Conservation (phyloP, 2,797 vertebrate species). For the Ptychobarbus kaznakovi region DNA sequence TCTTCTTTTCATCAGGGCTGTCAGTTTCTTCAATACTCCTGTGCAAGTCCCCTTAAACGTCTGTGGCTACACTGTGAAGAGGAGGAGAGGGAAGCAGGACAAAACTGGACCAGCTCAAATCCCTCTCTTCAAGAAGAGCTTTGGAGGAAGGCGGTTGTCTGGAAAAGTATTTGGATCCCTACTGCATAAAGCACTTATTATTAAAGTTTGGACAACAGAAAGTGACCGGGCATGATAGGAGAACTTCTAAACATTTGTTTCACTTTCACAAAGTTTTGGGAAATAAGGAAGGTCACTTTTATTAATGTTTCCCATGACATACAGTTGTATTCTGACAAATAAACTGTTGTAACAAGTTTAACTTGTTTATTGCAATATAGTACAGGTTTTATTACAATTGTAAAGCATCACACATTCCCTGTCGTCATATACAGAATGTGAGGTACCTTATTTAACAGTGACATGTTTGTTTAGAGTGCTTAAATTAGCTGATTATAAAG, state of each 20-base stretch:
- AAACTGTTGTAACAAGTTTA: background rate
- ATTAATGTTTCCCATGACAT: background rate
- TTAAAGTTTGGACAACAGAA: background rate
- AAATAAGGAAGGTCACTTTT: slow-evolving; percentile 14
- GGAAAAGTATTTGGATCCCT: slow-evolving; percentile 84
- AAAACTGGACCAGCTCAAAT: slow-evolving; percentile 66
- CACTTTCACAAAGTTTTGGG: background rate
- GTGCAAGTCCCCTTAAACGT: slow-evolving; percentile 75
- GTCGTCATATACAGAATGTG: background rate
- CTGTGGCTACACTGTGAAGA: slow-evolving; percentile 69
- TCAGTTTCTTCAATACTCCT: slow-evolving; percentile 79
- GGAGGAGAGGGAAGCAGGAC: slow-evolving; percentile 41
- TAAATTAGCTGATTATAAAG: background rate
- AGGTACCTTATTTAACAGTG: background rate
- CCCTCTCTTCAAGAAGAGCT: slow-evolving; percentile 72
- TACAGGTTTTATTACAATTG: background rate
- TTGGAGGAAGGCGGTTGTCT: slow-evolving; percentile 78
- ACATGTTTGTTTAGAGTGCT: background rate
- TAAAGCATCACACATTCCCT: background rate
- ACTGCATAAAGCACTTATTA: slow-evolving; percentile 68
- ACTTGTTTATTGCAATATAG: background rate
- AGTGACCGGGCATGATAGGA: background rate
- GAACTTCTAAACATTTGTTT: background rate
- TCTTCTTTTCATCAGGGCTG: slow-evolving; percentile 70
- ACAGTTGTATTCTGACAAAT: background rate